These are phyloP conservation scores for Peromyscus leucopus DNA, from an alignment of 2,113 vertebrate species.

Conservation along the genomic window DNA sequence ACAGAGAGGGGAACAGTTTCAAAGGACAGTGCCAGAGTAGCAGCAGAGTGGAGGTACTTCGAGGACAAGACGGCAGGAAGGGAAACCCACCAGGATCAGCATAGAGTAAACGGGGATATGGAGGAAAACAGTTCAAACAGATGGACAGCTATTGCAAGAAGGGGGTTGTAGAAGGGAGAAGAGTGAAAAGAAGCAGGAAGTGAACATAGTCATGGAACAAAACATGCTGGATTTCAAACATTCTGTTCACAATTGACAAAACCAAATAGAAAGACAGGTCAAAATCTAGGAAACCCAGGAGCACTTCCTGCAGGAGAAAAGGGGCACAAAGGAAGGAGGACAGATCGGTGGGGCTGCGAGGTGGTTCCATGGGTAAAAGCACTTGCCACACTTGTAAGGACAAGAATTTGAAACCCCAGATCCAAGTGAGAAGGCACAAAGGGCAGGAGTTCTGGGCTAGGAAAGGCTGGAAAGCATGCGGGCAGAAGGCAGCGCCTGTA, in stretches of 20 bases:
- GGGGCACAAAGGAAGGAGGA: neutral
- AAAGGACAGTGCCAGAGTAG: neutral
- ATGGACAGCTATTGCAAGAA: neutral
- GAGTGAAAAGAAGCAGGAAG: neutral
- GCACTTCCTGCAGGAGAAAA: neutral
- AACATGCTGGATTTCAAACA: neutral
- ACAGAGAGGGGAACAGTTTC: neutral
- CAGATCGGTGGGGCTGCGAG: neutral
- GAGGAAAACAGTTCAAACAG: neutral
- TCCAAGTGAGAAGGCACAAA: neutral
- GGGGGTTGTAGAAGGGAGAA: neutral
- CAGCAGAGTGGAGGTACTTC: neutral
- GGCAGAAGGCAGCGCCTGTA: neutral
- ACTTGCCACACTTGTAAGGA: neutral
- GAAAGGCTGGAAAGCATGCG: conserved; percentile 15
- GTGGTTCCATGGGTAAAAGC: neutral
- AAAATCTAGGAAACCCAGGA: neutral
- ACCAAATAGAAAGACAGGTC: neutral
- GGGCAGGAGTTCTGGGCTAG: neutral
- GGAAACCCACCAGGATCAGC: neutral
- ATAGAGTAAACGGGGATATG: neutral
- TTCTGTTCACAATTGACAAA: conserved; percentile 21
- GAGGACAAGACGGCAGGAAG: neutral
- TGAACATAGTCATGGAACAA: neutral
- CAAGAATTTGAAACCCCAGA: neutral